Evolutionary conservation across 2,888 invertebrate genomes (phyloP).

Genomic region (Acrocera orbiculus): DNA sequence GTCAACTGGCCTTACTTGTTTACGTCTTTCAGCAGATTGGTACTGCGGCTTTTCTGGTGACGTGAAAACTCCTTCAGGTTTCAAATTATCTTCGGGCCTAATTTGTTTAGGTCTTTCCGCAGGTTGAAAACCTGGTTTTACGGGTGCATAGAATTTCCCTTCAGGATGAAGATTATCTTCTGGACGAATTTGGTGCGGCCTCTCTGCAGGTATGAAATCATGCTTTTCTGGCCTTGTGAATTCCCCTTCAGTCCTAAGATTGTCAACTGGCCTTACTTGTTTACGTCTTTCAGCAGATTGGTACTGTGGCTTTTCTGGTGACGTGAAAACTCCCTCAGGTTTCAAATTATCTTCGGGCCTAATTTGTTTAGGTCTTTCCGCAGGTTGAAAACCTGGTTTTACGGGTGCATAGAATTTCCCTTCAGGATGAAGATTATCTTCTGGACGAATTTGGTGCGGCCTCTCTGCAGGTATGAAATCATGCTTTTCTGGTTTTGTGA

Average conservation of each 20-base stretch:
- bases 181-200: conserved; percentile 37
- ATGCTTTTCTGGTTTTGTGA: conserved; percentile 28
- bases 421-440: conserved; percentile 36
- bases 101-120: conserved; percentile 33
- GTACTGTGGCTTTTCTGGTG: conserved; percentile 23
- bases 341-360: conserved; percentile 35
- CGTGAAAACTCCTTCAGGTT: conserved; percentile 40
- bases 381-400: conserved; percentile 36
- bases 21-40: conserved; percentile 34
- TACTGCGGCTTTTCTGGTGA: conserved; percentile 32
- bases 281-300: conserved; percentile 32
- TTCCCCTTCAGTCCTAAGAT: conserved; percentile 33
- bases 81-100: conserved; percentile 35
- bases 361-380: conserved; percentile 36
- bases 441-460: conserved; percentile 26
- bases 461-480: conserved; percentile 30
- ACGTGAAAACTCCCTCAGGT: conserved; percentile 40
- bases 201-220: conserved; percentile 37
- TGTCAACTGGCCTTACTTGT: conserved; percentile 31
- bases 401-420: conserved; percentile 34
- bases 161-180: conserved; percentile 43
- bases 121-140: conserved; percentile 28
- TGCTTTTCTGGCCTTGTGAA: conserved; percentile 36
- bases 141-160: conserved; percentile 28
- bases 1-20: conserved; percentile 27